phyloP scores from a whole-genome alignment of 2,797 vertebrate species.

The Xyrichtys novacula region DNA sequence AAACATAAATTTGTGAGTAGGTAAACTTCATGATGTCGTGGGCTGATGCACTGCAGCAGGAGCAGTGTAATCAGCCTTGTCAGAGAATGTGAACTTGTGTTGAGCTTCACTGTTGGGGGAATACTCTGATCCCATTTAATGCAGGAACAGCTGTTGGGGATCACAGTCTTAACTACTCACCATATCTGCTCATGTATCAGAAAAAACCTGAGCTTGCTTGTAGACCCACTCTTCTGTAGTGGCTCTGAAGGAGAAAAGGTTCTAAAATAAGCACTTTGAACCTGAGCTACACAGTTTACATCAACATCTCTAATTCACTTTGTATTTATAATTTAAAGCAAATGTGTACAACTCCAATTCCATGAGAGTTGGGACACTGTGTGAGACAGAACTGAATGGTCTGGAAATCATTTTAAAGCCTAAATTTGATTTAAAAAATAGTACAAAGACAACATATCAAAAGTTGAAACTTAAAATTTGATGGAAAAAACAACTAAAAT shows the following conservation, averaged over 20 bases:
- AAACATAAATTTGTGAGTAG: slow-evolving; percentile 2
- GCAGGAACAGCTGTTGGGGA: slow-evolving; percentile 82
- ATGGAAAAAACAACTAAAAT: no score
- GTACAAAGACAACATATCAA: no score
- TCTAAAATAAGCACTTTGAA: slow-evolving; percentile 66
- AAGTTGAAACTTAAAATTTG: no score
- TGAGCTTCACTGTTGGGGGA: slow-evolving; percentile 67
- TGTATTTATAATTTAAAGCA: slow-evolving; percentile 45
- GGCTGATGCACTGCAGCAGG: slow-evolving; percentile 35
- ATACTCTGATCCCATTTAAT: slow-evolving; percentile 81
- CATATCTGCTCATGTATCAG: slow-evolving; percentile 76
- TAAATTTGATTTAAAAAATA: no score
- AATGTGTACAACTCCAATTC: slow-evolving; percentile 20
- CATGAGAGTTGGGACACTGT: no score
- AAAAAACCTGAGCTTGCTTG: slow-evolving; percentile 65
- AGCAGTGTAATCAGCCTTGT: slow-evolving; percentile 65
- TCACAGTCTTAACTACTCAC: slow-evolving; percentile 77
- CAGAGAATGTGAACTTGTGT: slow-evolving; percentile 69
- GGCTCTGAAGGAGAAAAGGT: slow-evolving; percentile 56
- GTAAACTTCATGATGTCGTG: slow-evolving; percentile 8
- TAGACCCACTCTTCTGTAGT: slow-evolving; percentile 67
- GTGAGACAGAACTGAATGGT: no score
- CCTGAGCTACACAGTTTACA: slow-evolving; percentile 52
- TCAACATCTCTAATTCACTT: slow-evolving; percentile 29
- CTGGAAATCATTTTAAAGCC: no score